A percentile compares a stretch with the other conserved stretches of the same genome.
Conservation (phyloP, 2,888 invertebrate genomes). For the Dendrolimus houi region DNA sequence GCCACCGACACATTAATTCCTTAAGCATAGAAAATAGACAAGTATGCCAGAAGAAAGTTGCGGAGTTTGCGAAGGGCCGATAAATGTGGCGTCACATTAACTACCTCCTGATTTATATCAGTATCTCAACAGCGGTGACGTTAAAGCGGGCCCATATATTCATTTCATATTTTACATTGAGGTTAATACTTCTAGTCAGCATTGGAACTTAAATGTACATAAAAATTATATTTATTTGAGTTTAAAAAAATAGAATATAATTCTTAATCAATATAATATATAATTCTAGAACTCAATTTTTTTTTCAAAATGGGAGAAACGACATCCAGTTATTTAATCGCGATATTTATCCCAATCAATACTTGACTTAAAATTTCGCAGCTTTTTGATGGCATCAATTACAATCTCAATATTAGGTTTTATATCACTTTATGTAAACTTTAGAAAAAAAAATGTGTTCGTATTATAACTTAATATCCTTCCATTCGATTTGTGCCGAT, state of each 20-base stretch:
- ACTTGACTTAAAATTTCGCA: conserved; percentile 62
- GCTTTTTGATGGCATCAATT: conserved; percentile 60
- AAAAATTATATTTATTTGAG: conserved; percentile 13
- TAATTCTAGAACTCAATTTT: no score
- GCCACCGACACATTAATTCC: conserved; percentile 77
- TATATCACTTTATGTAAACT: conserved; percentile 44
- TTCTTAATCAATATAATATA: conserved; percentile 4
- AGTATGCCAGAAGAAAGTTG: conserved; percentile 66
- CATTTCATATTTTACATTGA: conserved; percentile 26
- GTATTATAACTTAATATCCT: conserved; percentile 53
- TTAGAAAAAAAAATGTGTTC: conserved; percentile 65
- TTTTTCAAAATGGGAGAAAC: neutral
- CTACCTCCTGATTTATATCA: conserved; percentile 73
- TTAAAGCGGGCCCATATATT: conserved; percentile 36
- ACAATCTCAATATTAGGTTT: conserved; percentile 70
- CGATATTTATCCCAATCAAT: conserved; percentile 38
- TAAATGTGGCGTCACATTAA: conserved; percentile 46
- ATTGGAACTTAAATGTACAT: conserved; percentile 56
- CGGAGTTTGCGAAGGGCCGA: conserved; percentile 49
- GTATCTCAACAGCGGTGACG: conserved; percentile 52
- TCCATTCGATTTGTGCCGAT: conserved; percentile 60
- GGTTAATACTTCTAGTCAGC: conserved; percentile 59
- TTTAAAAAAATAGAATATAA: neutral
- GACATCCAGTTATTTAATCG: conserved; percentile 8
- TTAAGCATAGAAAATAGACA: conserved; percentile 75